These are phyloP conservation scores for Liasis olivaceus DNA, from an alignment of 2,797 vertebrate genomes.

Conservation along the genomic window DNA sequence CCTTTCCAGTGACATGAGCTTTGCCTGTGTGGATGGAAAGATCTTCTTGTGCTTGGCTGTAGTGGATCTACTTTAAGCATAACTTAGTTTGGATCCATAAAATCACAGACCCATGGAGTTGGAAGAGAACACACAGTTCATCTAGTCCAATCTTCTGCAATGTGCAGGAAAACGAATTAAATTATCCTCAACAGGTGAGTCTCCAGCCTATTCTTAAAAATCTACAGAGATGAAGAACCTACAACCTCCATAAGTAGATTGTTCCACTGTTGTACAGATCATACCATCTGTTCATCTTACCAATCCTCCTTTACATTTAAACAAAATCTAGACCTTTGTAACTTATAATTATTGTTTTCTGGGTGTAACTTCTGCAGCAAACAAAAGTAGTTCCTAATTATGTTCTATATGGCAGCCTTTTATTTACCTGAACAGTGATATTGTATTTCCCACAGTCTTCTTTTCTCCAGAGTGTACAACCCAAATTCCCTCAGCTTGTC, in stretches of 20 bases:
- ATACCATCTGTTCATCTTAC: not conserved
- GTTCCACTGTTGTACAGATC: not conserved
- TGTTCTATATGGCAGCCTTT: not conserved
- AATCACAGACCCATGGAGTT: not conserved
- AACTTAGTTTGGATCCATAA: not conserved
- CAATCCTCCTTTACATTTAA: not conserved
- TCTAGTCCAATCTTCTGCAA: not conserved
- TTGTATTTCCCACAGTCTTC: not conserved
- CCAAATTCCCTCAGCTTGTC: not conserved
- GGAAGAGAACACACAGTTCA: not conserved
- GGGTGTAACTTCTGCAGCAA: not conserved
- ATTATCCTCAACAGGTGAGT: too few species aligned
- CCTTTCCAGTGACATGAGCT: not conserved
- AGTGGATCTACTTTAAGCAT: not conserved
- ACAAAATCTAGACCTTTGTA: not conserved
- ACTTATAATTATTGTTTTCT: not conserved
- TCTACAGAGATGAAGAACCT: not conserved
- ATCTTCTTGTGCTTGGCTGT: not conserved
- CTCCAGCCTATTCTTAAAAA: too few species aligned
- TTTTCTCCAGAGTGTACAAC: not conserved
- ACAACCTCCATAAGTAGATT: not conserved
- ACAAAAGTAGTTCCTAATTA: not conserved
- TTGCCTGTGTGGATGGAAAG: not conserved
- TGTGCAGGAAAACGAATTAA: too few species aligned
- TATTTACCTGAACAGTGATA: not conserved